phyloP scores from a whole-genome alignment of 2,797 vertebrate genomes.

The Lateolabrax maculatus region DNA sequence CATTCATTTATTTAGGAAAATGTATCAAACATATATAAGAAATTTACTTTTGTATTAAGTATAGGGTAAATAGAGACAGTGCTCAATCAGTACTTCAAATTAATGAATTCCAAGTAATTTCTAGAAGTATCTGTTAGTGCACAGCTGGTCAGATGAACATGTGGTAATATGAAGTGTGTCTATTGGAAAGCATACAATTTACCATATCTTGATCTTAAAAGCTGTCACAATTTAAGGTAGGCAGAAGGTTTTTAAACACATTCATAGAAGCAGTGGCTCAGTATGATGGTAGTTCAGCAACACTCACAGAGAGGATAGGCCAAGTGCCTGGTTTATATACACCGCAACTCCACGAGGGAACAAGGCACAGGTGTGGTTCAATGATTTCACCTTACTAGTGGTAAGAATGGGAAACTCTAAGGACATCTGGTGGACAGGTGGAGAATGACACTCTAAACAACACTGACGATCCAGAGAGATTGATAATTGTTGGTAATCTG shows the following conservation, averaged over 20 bases:
- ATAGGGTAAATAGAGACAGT: slow-evolving; percentile 11
- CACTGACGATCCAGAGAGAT: too few species aligned
- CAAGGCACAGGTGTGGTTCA: not conserved
- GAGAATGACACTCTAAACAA: too few species aligned
- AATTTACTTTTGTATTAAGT: slow-evolving; percentile 1
- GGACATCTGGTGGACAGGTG: not conserved
- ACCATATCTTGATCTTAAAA: too few species aligned
- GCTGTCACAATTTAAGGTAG: not conserved
- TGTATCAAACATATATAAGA: too few species aligned
- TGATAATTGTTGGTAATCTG: too few species aligned
- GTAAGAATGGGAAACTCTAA: not conserved
- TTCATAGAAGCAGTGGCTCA: not conserved
- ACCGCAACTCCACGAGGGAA: not conserved
- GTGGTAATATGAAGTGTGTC: not conserved
- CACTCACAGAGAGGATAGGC: not conserved
- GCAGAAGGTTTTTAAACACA: not conserved
- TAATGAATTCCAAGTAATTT: slow-evolving; percentile 30
- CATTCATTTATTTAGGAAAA: too few species aligned
- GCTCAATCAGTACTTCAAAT: slow-evolving; percentile 9
- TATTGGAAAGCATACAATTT: too few species aligned
- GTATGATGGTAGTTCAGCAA: not conserved
- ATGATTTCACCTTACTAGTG: too few species aligned
- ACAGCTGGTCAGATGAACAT: slow-evolving; percentile 4
- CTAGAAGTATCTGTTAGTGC: not conserved
- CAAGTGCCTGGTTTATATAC: not conserved